phyloP scores from a whole-genome alignment of 2,888 invertebrate species.

The Cyclophora albipunctata region DNA sequence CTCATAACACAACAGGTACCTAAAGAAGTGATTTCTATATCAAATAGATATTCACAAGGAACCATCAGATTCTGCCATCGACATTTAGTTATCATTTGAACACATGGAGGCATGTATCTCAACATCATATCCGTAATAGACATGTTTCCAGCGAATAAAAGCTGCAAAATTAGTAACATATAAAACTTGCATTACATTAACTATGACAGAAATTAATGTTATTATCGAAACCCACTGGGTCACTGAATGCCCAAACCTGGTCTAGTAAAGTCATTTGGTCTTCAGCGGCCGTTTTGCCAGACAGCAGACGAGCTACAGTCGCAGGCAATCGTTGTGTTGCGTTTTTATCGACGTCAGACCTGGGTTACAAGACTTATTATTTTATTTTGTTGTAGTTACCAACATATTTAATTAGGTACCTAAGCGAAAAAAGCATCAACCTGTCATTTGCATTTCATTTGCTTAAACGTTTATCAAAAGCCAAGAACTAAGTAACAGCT shows the following conservation, averaged over 20 bases:
- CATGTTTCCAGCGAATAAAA: conserved; percentile 30
- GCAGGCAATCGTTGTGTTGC: conserved; percentile 21
- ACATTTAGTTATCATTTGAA: conserved; percentile 32
- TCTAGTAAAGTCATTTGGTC: conserved; percentile 34
- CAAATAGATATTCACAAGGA: conserved; percentile 40
- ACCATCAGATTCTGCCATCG: conserved; percentile 35
- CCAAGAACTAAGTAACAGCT: neutral
- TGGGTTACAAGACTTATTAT: conserved; percentile 4
- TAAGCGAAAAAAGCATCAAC: no score
- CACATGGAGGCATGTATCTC: conserved; percentile 34
- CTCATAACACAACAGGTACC: conserved; percentile 51
- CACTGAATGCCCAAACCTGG: conserved; percentile 2
- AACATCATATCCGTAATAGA: conserved; percentile 36
- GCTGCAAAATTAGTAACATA: conserved; percentile 4
- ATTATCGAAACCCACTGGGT: no score
- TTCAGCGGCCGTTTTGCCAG: conserved; percentile 22
- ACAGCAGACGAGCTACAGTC: conserved; percentile 31
- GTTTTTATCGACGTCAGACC: conserved; percentile 16
- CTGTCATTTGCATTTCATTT: no score
- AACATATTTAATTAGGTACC: neutral
- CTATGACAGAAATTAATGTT: no score
- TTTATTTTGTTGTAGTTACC: no score
- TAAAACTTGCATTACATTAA: no score
- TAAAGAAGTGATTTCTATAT: conserved; percentile 35
- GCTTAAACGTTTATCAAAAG: neutral